Evolutionary conservation across 2,888 invertebrate genomes (phyloP).

Genomic region (Tipula unca): DNA sequence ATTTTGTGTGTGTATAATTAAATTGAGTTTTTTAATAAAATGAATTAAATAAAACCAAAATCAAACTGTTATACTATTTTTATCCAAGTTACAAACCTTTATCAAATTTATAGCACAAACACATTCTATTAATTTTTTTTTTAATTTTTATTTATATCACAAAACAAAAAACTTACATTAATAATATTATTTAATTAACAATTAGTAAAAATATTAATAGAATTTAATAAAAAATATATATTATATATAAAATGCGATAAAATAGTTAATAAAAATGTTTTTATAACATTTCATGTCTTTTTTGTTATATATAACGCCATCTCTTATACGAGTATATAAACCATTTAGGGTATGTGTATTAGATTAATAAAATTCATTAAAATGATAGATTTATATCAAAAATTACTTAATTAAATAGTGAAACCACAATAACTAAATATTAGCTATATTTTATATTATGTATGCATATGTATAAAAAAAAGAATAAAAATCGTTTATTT

Average conservation of each 20-base stretch:
- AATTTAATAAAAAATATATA: background rate
- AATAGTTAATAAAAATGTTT: background rate
- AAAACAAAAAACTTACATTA: background rate
- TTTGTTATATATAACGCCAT: background rate
- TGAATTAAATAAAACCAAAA: background rate
- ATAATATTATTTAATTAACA: background rate
- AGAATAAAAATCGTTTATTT: constrained; percentile 41
- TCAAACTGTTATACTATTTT: background rate
- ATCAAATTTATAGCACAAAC: background rate
- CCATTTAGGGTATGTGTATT: background rate
- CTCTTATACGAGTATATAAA: background rate
- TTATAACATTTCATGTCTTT: background rate
- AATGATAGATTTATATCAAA: background rate
- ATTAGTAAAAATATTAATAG: background rate
- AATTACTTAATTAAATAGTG: background rate
- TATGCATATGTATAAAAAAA: constrained; percentile 9
- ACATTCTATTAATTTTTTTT: background rate
- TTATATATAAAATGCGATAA: background rate
- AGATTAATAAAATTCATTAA: background rate
- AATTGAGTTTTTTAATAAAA: background rate
- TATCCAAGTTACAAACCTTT: background rate
- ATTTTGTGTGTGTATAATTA: background rate
- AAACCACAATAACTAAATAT: constrained; percentile 14
- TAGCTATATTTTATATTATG: background rate
- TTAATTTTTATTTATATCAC: constrained; percentile 1